Percentiles rank a stretch among this genome's conserved stretches.
These are phyloP conservation scores for Tridacna crocea DNA, from an alignment of 2,888 invertebrate genomes.

Conservation along the genomic window DNA sequence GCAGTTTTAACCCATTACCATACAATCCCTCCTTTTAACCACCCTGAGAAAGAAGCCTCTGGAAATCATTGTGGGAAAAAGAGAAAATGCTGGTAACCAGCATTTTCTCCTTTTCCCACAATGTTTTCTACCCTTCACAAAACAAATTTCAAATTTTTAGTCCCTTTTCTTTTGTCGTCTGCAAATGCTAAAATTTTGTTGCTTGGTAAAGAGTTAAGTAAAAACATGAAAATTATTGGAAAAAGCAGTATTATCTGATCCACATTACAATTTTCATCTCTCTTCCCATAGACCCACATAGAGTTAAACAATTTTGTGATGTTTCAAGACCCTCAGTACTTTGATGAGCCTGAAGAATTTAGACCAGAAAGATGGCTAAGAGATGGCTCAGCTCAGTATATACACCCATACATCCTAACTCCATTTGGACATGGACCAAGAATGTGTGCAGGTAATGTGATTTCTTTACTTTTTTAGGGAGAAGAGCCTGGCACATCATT, in stretches of 20 bases:
- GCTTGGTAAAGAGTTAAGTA: too few species aligned
- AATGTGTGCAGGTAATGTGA: conserved; percentile 85
- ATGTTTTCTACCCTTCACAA: not conserved
- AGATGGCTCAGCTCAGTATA: conserved; percentile 77
- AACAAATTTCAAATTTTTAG: too few species aligned
- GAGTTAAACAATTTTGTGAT: conserved; percentile 84
- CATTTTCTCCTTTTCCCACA: not conserved
- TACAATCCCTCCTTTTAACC: too few species aligned
- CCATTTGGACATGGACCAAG: conserved; percentile 86
- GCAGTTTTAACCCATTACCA: too few species aligned
- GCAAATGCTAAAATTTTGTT: too few species aligned
- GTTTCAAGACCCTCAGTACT: conserved; percentile 86
- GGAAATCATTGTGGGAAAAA: not conserved
- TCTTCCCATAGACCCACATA: conserved; percentile 82
- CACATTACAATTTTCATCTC: not conserved
- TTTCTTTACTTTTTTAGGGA: too few species aligned
- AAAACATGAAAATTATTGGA: too few species aligned
- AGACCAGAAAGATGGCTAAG: conserved; percentile 92
- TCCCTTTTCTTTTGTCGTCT: too few species aligned
- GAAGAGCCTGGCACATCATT: too few species aligned
- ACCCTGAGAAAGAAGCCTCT: not conserved
- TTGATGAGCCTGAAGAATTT: conserved; percentile 87
- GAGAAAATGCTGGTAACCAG: not conserved
- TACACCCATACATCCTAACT: conserved; percentile 85
- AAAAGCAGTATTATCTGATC: too few species aligned